Base-by-base conservation (phyloP, 2,113 vertebrate genomes). In the Nannospalax galili region DNA sequence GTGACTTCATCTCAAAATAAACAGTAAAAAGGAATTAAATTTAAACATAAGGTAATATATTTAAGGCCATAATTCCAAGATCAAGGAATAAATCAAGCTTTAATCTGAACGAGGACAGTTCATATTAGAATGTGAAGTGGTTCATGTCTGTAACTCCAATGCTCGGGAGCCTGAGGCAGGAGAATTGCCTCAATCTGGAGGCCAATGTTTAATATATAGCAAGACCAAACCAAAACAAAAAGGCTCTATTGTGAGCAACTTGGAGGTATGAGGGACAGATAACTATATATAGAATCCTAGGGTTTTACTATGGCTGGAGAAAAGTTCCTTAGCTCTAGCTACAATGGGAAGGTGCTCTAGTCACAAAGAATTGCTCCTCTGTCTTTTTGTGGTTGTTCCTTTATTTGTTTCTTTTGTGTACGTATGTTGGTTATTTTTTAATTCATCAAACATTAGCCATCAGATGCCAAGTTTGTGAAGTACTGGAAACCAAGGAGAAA, bases 51-150 rank as follows among this genome's bases (percentile, higher is more conserved):
- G 28, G 0, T 0, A 24, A 92, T n/a, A 52, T 84, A 67, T 69
- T 86, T 88, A 92, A 62, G 35, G 2, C 4, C 72, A 26, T 88
- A 72, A 56, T 70, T 28, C 40, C n/a, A 45, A 72, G 6, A 84
- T 37, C 56, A 92, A 95, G 40, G 95, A 96, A 70, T 32, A 92
- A 92, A 86, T 86, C 22, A 80, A 93, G 8, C 26, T 56, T 14
- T 56, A 3, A 26, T 65, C 14, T 60, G 78, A 84, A 9, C 67
- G 92, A 40, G 48, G 48, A 52, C 48, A 52, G 48, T 52, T 52
- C 48, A 52, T 52, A 12, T 42, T 70, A 42, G 48, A 80, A 75
- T 28, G 67, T 62, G 11, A 52, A 62, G 30, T 67, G 32, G 32
- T 9, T 69, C 1, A 80, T n/a, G 56, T 20, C 12, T 80, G 19